Evolutionary conservation across 1,140 invertebrate genomes (phyloP), one percentile per base, ranked within the genome.

Genomic region (Cyphomyrmex costatus): DNA sequence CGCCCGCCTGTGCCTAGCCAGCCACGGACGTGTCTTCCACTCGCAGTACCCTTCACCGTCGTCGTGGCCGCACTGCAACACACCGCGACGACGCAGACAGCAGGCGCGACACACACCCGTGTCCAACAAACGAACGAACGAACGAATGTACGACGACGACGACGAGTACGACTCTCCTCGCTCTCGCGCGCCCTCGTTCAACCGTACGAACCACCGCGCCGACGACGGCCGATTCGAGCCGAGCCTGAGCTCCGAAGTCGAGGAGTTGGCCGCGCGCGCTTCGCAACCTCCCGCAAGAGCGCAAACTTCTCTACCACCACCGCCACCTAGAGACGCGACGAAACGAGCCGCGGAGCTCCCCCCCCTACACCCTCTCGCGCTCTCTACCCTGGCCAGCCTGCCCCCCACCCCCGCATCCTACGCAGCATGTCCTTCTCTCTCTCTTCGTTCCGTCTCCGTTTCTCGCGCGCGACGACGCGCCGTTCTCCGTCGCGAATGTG

Each of bases 151-250:
- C 33, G 63, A 66, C 85, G 58, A 88, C 86, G 88, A n/a, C n/a
- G n/a, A n/a, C n/a, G n/a, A n/a, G n/a, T n/a, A n/a, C n/a, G n/a
- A n/a, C n/a, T n/a, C n/a, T n/a, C 91, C 92, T 92, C 90, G 90
- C 88, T 76, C 89, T 92, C 70, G 90, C 90, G 92, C 92, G 92
- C 92, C 92, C 92, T 93, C 92, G 92, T 93, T 93, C 90, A 92
- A 92, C 89, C 90, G 65, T 89, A 92, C 86, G 79, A 91, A 92
- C 89, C 91, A 90, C 90, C 90, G 80, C 7, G 36, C 61, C 77
- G 84, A 83, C 36, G 24, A 49, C 24, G 53, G 24, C 79, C 79
- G 79, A 82, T 21, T 16, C 27, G 33, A 73, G 49, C 56, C 79
- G 79, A 83, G 53, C 14, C 30, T 33, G 30, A 24, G 36, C 33